phyloP scores from a whole-genome alignment of 2,888 invertebrate genomes.

The Maniola hyperantus region DNA sequence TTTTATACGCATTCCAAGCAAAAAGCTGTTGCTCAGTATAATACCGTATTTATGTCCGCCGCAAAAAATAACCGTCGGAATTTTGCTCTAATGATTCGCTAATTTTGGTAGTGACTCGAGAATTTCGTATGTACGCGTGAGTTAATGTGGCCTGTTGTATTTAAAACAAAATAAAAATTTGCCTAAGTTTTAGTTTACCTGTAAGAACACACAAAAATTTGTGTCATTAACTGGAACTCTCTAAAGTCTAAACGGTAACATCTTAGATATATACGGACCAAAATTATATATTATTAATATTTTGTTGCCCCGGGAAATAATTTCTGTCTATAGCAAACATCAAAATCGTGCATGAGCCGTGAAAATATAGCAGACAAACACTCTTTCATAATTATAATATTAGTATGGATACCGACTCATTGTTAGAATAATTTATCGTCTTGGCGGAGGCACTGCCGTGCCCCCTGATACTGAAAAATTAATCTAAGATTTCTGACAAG shows the following conservation, averaged over 20 bases:
- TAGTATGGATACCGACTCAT: too few species aligned
- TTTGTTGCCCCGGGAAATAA: too few species aligned
- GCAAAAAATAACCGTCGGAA: slow-evolving; percentile 71
- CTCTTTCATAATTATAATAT: too few species aligned
- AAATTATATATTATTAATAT: too few species aligned
- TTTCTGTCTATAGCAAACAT: too few species aligned
- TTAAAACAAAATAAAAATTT: neutral
- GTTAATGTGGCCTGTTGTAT: slow-evolving; percentile 42
- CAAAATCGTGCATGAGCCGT: too few species aligned
- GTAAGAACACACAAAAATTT: neutral
- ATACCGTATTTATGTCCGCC: slow-evolving; percentile 62
- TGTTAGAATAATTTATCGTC: too few species aligned
- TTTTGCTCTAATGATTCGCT: slow-evolving; percentile 75
- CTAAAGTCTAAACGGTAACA: too few species aligned
- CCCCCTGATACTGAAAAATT: too few species aligned
- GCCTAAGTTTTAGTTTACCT: neutral
- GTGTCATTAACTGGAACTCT: neutral
- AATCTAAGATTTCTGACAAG: neutral
- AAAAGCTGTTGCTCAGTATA: slow-evolving; percentile 70
- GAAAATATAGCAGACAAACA: too few species aligned
- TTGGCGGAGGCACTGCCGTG: too few species aligned
- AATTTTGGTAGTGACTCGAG: slow-evolving; percentile 68
- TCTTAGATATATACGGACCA: too few species aligned
- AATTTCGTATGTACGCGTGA: slow-evolving; percentile 64
- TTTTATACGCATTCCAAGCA: slow-evolving; percentile 77